phyloP scores from a whole-genome alignment of 2,797 vertebrate genomes.

The Otus scops region DNA sequence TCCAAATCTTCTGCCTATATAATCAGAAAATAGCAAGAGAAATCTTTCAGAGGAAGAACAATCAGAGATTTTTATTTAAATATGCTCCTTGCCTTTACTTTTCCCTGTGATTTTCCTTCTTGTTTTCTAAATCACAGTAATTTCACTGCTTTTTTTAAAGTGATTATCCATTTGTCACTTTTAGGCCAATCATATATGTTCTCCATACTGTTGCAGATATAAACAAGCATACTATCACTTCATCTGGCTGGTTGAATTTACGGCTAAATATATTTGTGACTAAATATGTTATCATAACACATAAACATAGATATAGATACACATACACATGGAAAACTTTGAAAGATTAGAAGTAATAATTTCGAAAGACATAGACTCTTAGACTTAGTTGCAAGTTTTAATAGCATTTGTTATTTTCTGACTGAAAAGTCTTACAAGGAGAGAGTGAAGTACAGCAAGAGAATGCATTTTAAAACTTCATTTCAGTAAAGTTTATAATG shows the following conservation, averaged over 20 bases:
- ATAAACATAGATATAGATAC: neutral
- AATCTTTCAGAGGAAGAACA: neutral
- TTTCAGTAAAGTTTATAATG: neutral
- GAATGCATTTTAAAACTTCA: neutral
- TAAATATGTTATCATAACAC: neutral
- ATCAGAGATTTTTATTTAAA: neutral
- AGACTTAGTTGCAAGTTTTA: neutral
- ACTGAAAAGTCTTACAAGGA: neutral
- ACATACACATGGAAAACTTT: neutral
- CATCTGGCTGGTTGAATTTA: neutral
- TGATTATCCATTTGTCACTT: neutral
- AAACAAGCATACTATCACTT: neutral
- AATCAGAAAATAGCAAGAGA: neutral
- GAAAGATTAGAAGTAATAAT: neutral
- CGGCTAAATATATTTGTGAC: neutral
- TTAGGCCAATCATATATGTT: neutral
- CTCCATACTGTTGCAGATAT: neutral
- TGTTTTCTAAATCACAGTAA: neutral
- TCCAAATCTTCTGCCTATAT: neutral
- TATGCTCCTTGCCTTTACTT: neutral
- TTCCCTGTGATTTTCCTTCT: neutral
- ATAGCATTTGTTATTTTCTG: neutral
- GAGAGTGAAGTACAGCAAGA: neutral
- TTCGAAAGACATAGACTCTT: neutral
- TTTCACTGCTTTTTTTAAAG: neutral